Evolutionary conservation across 1,140 invertebrate genomes (phyloP), one percentile per base, ranked within the genome.

Genomic region (Ptiloglossa arizonensis): DNA sequence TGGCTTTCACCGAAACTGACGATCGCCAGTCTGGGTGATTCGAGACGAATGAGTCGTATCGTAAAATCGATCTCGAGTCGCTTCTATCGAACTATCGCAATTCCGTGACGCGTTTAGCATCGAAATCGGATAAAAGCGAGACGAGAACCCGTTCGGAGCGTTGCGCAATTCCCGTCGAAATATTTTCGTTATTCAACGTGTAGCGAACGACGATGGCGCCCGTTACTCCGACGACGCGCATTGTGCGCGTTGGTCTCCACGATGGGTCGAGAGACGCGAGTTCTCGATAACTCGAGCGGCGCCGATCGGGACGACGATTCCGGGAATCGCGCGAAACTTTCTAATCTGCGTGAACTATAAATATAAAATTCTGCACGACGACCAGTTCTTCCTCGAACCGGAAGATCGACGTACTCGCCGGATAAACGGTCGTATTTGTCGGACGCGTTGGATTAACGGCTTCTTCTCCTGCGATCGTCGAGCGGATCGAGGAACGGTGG

Each of bases 361-460:
- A 56, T 35, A 44, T 62, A 71, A 72, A 78, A 72, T 56, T 72
- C 22, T 9, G 17, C 50, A 0, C 9, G 35, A 0, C 9, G 35
- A 41, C 35, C 48, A 35, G 69, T 22, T 35, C 29, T 79, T 73
- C 69, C 22, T 48, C 66, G 73, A 71, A 64, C 17, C 9, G 11
- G 29, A 66, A 32, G 41, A 78, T 78, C 19, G 69, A 72, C 75
- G 48, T 44, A n/a, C 32, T 46, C 22, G 38, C 38, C n/a, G 57
- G 76, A 79, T 73, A 64, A 79, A 64, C 50, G 50, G 29, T 9
- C 56, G 44, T 50, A 77, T 68, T 82, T 79, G 62, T 38, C 79
- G 66, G 54, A 81, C 54, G 66, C 54, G 54, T 72, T 62, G 24
- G 44, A 82, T 83, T 74, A 83, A 69, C 70, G 57, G 54, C 38